These are phyloP conservation scores for Apis dorsata DNA, from an alignment of 1,140 invertebrate species.

Conservation along the genomic window DNA sequence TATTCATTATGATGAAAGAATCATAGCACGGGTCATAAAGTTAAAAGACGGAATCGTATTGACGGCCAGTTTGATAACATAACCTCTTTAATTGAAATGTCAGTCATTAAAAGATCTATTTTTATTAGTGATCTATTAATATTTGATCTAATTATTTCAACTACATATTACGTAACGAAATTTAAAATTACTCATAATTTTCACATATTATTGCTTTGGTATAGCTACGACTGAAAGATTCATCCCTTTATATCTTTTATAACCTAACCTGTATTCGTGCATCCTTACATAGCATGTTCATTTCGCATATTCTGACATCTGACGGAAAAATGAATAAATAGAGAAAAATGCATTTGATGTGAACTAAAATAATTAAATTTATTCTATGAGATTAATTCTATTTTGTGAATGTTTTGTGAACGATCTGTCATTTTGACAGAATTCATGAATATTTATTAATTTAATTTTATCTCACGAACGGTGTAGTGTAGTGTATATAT, in stretches of 20 bases:
- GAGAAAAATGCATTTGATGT: neutral
- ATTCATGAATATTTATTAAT: neutral
- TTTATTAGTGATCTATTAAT: neutral
- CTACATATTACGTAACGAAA: neutral
- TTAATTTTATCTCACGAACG: too few relatives aligned
- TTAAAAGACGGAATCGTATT: conserved; percentile 26
- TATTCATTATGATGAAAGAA: conserved; percentile 70
- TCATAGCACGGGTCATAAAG: conserved; percentile 38
- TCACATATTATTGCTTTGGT: conserved; percentile 41
- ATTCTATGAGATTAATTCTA: neutral
- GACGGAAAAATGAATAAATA: neutral
- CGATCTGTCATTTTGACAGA: too few relatives aligned
- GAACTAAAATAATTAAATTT: neutral
- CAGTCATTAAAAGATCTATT: conserved; percentile 8
- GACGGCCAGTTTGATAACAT: conserved; percentile 49
- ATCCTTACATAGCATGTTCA: conserved; percentile 19
- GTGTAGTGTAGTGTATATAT: too few relatives aligned
- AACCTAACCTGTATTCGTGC: conserved; percentile 22
- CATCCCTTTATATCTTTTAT: neutral
- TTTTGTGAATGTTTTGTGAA: neutral
- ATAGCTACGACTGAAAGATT: neutral
- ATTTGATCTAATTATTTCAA: neutral
- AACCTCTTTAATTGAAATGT: conserved; percentile 53
- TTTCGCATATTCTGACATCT: conserved; percentile 9
- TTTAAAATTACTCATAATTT: neutral